These are phyloP conservation scores for Salvelinus sp. DNA, from an alignment of 2,113 vertebrate genomes.

Conservation along the genomic window DNA sequence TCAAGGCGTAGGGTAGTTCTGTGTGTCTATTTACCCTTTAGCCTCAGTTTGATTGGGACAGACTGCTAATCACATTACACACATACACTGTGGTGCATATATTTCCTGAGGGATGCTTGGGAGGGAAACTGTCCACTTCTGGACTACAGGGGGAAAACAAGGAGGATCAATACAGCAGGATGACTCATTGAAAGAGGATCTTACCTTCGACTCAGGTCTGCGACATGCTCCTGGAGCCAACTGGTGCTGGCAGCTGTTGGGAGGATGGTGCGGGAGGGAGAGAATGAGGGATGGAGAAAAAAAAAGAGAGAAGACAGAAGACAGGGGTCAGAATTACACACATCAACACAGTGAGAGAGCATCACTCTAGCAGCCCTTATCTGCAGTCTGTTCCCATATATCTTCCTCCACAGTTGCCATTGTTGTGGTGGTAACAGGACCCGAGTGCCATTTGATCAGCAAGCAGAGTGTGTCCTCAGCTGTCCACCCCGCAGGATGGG, in stretches of 20 bases:
- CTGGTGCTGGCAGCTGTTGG: constrained; percentile 93
- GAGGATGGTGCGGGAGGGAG: constrained; percentile 33
- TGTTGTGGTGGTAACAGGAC: background rate
- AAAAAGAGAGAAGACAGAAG: constrained; percentile 4
- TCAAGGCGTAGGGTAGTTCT: no score
- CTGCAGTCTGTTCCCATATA: background rate
- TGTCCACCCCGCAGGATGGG: background rate
- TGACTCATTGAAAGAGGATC: constrained; percentile 52
- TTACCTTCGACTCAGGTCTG: constrained; percentile 96
- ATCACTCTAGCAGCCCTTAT: background rate
- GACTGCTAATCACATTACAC: no score
- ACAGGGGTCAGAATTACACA: background rate
- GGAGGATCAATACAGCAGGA: constrained; percentile 24
- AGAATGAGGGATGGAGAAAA: no score
- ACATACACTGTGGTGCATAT: no score
- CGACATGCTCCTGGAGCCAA: constrained; percentile 98
- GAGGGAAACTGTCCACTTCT: background rate
- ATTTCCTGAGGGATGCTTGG: background rate
- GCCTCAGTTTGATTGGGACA: no score
- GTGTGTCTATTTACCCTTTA: no score
- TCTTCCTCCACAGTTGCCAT: background rate
- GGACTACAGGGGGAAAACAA: background rate
- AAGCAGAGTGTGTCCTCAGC: background rate
- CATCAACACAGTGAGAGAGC: background rate
- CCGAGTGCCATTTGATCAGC: background rate